These are phyloP conservation scores for Gryllus longicercus DNA, from an alignment of 2,888 invertebrate species.

Conservation along the genomic window DNA sequence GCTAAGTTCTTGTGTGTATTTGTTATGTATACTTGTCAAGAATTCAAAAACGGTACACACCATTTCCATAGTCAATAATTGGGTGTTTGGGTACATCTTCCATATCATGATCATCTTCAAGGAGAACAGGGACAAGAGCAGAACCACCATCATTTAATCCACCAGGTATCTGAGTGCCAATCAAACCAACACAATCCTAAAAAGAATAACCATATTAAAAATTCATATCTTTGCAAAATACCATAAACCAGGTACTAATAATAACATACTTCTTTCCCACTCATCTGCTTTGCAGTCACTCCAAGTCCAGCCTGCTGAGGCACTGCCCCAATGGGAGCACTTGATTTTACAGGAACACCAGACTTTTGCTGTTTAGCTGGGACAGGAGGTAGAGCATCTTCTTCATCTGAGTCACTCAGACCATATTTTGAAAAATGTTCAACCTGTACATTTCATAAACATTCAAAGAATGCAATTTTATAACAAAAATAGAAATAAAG, in stretches of 20 bases:
- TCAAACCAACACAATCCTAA: constrained; percentile 20
- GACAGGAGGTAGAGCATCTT: constrained; percentile 53
- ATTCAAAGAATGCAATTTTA: constrained; percentile 23
- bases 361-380: constrained; percentile 18
- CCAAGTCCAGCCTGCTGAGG: constrained; percentile 37
- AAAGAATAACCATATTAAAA: background rate
- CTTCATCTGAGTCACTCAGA: constrained; percentile 83
- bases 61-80: background rate
- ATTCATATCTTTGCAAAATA: background rate
- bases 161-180: constrained; percentile 18
- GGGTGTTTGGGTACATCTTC: constrained; percentile 30
- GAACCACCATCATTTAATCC: background rate
- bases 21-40: too few species aligned
- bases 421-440: constrained; percentile 95
- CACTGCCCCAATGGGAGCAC: constrained; percentile 45
- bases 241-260: background rate
- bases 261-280: background rate
- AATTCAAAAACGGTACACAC: background rate
- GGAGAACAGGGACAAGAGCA: constrained; percentile 20
- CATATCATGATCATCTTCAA: constrained; percentile 36
- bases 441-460: constrained; percentile 53
- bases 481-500: constrained; percentile 25
- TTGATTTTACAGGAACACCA: constrained; percentile 32
- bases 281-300: background rate
- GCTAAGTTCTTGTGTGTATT: too few species aligned